Evolutionary conservation across 2,113 vertebrate genomes (phyloP), one percentile per base, ranked within the genome.

Genomic region (Lophius piscatorius): DNA sequence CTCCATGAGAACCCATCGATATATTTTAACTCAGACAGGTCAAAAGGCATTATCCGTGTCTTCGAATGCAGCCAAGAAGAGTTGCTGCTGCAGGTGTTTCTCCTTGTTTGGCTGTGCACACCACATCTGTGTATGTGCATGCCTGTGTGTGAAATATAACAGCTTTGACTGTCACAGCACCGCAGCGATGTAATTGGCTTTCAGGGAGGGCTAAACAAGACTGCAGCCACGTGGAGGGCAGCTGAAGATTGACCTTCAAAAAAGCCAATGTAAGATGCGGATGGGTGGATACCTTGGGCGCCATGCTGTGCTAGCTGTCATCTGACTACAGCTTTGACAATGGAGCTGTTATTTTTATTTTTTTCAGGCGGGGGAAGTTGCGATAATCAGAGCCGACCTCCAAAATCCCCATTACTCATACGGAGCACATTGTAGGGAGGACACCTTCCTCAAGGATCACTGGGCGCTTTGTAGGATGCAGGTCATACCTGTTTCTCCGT

Each of bases 231-330:
- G 72, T 56, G 77, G 46, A 83, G 80, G 69, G 51, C 75, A 62
- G 79, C 59, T 76, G 83, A 71, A 67, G 88, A 79, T 76, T 92
- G 93, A 93, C 91, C 91, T 93, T 92, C 87, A 85, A 83, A 66
- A 61, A 68, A 63, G 76, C 12, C 20, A 64, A 31, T n/a, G 36
- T 57, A 69, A 68, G 52, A 52, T 33, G 14, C 4, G 38, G 54
- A 67, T 45, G 23, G 57, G 55, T 51, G 46, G 55, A 61, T 67
- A 91, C 91, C 88, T 66, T 40, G 76, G 89, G 90, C 87, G n/a
- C 52, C 17, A 28, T 41, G 39, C 89, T 80, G 73, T 45, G 74
- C 81, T 87, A 63, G 74, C 76, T 75, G 70, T 58, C 83, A 76
- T 87, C 84, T 70, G 24, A 67, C 55, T 61, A 40, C 34, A 26